These are phyloP conservation scores for Chaetophractus vellerosus DNA, from an alignment of 2,797 vertebrate genomes.

Conservation along the genomic window DNA sequence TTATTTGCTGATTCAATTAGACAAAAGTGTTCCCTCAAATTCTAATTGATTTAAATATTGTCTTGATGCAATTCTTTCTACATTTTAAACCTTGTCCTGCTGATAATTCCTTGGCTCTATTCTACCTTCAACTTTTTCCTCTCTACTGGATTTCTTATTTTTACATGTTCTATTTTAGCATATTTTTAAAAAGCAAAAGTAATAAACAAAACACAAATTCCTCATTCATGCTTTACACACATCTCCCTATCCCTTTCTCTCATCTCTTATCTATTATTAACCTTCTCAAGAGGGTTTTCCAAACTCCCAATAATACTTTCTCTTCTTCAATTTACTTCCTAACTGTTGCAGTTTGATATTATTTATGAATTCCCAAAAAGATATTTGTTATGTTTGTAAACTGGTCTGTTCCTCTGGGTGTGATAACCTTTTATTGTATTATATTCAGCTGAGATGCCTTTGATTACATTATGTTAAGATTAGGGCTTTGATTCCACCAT, in stretches of 20 bases:
- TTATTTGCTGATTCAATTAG: neutral
- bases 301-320: conserved; percentile 7
- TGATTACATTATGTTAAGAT: too few species aligned
- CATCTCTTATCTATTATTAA: neutral
- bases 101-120: neutral
- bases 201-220: neutral
- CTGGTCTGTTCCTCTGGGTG: too few species aligned
- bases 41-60: neutral
- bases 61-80: neutral
- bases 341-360: too few species aligned
- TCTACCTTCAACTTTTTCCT: neutral
- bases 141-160: neutral
- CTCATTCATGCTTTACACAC: neutral
- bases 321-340: neutral
- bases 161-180: neutral
- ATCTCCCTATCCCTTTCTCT: neutral
- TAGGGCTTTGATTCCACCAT: too few species aligned
- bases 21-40: neutral
- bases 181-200: neutral
- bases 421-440: too few species aligned
- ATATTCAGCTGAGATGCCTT: too few species aligned
- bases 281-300: neutral
- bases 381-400: too few species aligned
- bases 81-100: neutral
- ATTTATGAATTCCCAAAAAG: too few species aligned